Evolutionary conservation across 2,113 vertebrate genomes (phyloP).

Genomic region (Marmota monax): DNA sequence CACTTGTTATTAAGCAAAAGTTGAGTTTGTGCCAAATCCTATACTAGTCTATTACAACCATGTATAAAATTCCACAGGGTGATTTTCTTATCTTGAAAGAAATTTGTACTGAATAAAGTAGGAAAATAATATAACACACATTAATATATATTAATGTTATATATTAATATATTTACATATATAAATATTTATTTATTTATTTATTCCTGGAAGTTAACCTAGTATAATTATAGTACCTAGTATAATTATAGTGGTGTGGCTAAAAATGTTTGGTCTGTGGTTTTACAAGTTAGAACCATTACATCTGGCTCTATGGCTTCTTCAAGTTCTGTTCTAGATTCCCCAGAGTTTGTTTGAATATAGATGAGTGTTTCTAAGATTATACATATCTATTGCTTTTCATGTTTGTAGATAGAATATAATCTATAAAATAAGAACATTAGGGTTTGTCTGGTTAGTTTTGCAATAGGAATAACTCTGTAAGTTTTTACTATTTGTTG

Average conservation of each 20-base stretch:
- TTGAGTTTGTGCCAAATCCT: background rate
- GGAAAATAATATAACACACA: background rate
- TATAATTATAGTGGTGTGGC: background rate
- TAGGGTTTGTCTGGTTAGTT: background rate
- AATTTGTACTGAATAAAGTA: slow-evolving; percentile 1
- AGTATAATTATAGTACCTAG: background rate
- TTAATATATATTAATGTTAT: background rate
- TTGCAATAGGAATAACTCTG: background rate
- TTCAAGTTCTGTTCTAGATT: background rate
- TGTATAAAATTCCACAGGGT: background rate
- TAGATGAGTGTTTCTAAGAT: background rate
- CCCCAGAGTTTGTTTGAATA: background rate
- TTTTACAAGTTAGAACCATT: background rate
- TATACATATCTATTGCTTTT: slow-evolving; percentile 20
- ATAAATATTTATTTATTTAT: no score
- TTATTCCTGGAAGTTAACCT: background rate
- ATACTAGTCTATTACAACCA: background rate
- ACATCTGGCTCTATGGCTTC: background rate
- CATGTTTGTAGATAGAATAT: background rate
- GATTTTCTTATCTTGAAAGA: background rate
- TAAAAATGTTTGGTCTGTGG: background rate
- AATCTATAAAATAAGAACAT: background rate
- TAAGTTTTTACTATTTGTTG: background rate
- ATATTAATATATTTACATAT: background rate
- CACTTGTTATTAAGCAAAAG: background rate